Percentiles rank a stretch among this genome's conserved stretches.
phyloP scores from a whole-genome alignment of 2,113 vertebrate genomes.

The Porphyrio hochstetteri region DNA sequence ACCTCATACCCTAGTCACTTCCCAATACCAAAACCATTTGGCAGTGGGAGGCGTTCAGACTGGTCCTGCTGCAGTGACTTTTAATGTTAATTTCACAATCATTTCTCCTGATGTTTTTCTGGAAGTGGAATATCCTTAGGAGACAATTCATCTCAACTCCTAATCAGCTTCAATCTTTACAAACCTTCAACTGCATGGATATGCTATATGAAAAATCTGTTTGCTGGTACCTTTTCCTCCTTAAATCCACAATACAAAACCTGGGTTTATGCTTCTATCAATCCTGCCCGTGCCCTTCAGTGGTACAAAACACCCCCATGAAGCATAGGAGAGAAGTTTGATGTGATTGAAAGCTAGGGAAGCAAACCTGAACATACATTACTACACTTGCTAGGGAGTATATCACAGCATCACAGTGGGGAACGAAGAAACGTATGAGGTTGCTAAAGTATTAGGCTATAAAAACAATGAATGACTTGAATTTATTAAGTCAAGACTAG shows the following conservation, averaged over 20 bases:
- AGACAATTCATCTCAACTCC: background rate
- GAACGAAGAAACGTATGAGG: background rate
- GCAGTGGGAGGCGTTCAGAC: background rate
- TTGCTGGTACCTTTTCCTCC: background rate
- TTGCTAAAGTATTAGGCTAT: background rate
- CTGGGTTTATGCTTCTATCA: background rate
- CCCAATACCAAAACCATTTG: background rate
- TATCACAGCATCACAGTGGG: background rate
- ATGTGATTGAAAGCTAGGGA: background rate
- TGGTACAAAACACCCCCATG: background rate
- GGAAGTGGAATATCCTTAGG: background rate
- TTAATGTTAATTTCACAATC: background rate
- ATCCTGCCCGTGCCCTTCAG: background rate
- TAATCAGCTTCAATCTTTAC: background rate
- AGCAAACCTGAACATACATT: background rate
- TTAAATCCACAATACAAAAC: background rate
- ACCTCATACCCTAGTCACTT: background rate
- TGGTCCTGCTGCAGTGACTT: background rate
- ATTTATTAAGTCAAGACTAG: background rate
- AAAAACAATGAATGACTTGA: background rate
- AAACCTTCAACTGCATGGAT: background rate
- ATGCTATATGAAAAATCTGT: background rate
- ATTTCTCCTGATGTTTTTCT: background rate
- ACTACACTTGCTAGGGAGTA: background rate
- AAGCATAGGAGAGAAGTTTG: background rate